A percentile compares a stretch with the other conserved stretches of the same genome.
Evolutionary conservation across 2,113 vertebrate genomes (phyloP).

Genomic region (Hypomesus transpacificus): DNA sequence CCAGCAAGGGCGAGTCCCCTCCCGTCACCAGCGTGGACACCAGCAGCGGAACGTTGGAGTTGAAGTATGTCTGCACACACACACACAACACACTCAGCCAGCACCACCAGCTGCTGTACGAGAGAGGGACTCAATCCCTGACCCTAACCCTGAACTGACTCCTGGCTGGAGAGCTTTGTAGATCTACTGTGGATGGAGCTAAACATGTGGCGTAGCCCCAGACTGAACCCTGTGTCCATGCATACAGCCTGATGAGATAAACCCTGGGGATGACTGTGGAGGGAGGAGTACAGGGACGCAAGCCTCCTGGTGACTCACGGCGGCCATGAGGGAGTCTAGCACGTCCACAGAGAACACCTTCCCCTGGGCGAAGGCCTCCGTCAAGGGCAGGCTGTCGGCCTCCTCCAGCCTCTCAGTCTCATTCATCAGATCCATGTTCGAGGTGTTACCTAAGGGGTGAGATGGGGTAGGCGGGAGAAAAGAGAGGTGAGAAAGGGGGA

Average conservation of each 20-base stretch:
- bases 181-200: too few relatives aligned
- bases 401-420: neutral
- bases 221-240: too few relatives aligned
- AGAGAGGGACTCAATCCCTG: too few relatives aligned
- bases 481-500: neutral
- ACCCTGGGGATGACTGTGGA: neutral
- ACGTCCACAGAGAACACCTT: slow-evolving; percentile 15
- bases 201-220: too few relatives aligned
- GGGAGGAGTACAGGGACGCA: neutral
- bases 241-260: too few relatives aligned
- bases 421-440: slow-evolving; percentile 15
- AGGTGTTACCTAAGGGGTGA: slow-evolving; percentile 6
- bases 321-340: slow-evolving; percentile 14
- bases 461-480: neutral
- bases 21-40: slow-evolving; percentile 22
- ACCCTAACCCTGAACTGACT: too few relatives aligned
- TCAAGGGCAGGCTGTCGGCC: neutral
- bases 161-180: too few relatives aligned
- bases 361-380: slow-evolving; percentile 14
- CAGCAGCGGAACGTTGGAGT: slow-evolving; percentile 14
- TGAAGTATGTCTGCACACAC: slow-evolving; percentile 21
- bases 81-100: neutral
- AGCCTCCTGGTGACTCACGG: neutral
- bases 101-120: too few relatives aligned
- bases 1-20: slow-evolving; percentile 16